Percentiles rank a stretch among this genome's conserved stretches.
Conservation (phyloP, 2,113 vertebrate genomes). For the Zosterops lateralis region DNA sequence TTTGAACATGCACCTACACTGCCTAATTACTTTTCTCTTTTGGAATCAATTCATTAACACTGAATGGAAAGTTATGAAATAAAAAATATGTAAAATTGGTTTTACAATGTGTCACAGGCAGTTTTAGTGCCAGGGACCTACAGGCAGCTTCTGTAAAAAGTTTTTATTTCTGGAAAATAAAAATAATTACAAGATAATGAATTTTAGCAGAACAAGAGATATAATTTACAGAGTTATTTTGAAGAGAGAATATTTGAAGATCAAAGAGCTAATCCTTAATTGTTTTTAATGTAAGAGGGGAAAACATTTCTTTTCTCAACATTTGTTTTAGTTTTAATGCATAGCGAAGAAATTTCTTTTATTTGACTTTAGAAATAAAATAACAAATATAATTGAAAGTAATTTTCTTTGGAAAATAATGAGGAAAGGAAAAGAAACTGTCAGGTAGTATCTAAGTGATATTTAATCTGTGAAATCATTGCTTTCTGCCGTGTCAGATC, state of each 20-base stretch:
- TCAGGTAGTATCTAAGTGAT: background rate
- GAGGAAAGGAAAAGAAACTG: background rate
- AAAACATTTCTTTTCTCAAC: background rate
- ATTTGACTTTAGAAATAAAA: background rate
- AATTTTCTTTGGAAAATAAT: background rate
- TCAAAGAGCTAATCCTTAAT: background rate
- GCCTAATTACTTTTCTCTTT: background rate
- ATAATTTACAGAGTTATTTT: background rate
- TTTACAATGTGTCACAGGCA: background rate
- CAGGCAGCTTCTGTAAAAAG: background rate
- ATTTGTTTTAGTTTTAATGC: background rate
- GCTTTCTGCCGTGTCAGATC: background rate
- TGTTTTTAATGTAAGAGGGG: background rate
- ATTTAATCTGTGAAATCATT: background rate
- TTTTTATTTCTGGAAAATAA: background rate
- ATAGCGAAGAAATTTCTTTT: background rate
- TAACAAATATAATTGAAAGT: background rate
- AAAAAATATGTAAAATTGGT: background rate
- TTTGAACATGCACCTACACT: background rate
- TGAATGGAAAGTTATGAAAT: background rate
- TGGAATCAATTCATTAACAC: background rate
- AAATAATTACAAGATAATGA: background rate
- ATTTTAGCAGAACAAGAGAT: background rate
- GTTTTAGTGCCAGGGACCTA: background rate
- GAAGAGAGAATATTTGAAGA: background rate